Conservation (phyloP, 2,797 vertebrate species). For the Pogoniulus pusillus region DNA sequence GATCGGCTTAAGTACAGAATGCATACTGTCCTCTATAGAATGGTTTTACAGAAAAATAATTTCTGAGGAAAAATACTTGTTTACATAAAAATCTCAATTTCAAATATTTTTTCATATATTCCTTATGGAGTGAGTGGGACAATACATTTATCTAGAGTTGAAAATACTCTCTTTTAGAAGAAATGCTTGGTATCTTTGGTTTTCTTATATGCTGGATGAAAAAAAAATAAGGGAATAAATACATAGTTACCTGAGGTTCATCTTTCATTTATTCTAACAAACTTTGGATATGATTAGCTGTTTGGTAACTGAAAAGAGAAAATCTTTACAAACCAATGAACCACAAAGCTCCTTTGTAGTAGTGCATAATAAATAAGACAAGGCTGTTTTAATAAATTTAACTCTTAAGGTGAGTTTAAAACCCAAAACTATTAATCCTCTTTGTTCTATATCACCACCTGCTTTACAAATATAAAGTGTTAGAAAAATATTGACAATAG, state of each 20-base stretch:
- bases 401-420: neutral
- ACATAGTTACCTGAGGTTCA: slow-evolving; percentile 19
- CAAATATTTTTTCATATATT: neutral
- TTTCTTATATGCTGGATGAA: neutral
- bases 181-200: slow-evolving; percentile 56
- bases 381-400: neutral
- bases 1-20: neutral
- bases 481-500: slow-evolving; percentile 59
- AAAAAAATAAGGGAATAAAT: neutral
- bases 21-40: neutral
- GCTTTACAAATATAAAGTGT: slow-evolving; percentile 48
- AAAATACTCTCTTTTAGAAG: neutral
- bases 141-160: neutral
- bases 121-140: neutral
- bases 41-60: slow-evolving; percentile 20
- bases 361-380: slow-evolving; percentile 22
- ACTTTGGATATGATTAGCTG: neutral
- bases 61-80: neutral
- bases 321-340: neutral
- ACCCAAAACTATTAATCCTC: neutral
- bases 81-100: neutral
- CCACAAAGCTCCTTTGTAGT: neutral
- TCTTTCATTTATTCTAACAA: slow-evolving; percentile 11
- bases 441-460: neutral
- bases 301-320: slow-evolving; percentile 2